Evolutionary conservation across 1,140 invertebrate species (phyloP).

Genomic region (Eciton burchellii): DNA sequence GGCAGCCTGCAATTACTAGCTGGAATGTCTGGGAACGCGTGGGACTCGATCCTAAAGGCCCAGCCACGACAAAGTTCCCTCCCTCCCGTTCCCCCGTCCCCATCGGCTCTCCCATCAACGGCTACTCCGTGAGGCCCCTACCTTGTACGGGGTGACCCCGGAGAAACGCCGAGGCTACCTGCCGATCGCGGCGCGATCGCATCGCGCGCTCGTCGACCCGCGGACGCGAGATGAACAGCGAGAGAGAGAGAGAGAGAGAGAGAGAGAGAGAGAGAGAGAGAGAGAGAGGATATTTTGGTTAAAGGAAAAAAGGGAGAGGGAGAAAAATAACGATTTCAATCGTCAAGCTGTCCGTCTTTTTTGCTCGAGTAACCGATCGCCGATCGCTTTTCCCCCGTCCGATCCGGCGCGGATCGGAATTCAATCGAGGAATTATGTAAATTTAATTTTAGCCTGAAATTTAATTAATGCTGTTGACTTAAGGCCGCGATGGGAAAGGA

Average conservation of each 20-base stretch:
- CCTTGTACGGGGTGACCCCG: constrained; percentile 64
- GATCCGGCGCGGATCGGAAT: constrained; percentile 22
- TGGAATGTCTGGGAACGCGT: constrained; percentile 84
- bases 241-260: not conserved
- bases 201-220: constrained; percentile 41
- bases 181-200: constrained; percentile 40
- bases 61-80: constrained; percentile 75
- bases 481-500: constrained; percentile 29
- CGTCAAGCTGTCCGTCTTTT: constrained; percentile 31
- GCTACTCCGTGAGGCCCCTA: constrained; percentile 50
- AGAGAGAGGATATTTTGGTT: not conserved
- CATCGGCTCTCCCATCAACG: constrained; percentile 33
- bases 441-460: constrained; percentile 54
- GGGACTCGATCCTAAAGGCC: constrained; percentile 80
- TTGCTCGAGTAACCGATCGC: too few species aligned
- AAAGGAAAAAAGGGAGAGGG: not conserved
- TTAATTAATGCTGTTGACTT: constrained; percentile 54
- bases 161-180: constrained; percentile 46
- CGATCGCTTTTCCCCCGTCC: not conserved
- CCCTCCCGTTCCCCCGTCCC: constrained; percentile 19
- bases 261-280: not conserved
- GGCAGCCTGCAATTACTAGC: constrained; percentile 83
- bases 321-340: constrained; percentile 35
- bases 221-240: constrained; percentile 19
- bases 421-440: constrained; percentile 56